These are phyloP conservation scores for Brachionichthys hirsutus DNA, from an alignment of 2,113 vertebrate species.

Conservation along the genomic window DNA sequence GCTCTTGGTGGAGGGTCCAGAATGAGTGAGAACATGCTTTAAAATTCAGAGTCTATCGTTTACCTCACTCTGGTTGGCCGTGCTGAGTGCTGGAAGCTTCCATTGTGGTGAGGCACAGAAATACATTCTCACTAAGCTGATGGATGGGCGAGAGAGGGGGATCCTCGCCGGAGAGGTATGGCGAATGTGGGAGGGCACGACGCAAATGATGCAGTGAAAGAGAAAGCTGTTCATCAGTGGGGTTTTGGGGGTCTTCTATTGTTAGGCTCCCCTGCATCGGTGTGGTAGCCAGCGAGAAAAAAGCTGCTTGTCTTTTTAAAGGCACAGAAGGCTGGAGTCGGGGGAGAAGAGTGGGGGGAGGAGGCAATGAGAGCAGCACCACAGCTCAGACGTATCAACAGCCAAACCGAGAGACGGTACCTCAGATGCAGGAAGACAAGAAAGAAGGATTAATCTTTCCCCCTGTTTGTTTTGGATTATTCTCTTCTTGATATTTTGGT, in stretches of 20 bases:
- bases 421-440: slow-evolving; percentile 37
- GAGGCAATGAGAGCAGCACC: slow-evolving; percentile 61
- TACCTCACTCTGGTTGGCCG: slow-evolving; percentile 62
- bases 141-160: slow-evolving; percentile 2
- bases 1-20: slow-evolving; percentile 2
- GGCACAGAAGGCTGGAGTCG: slow-evolving; percentile 56
- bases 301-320: slow-evolving; percentile 78
- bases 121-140: slow-evolving; percentile 19
- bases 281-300: slow-evolving; percentile 34
- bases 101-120: slow-evolving; percentile 58
- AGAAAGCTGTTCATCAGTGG: slow-evolving; percentile 31
- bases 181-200: not conserved
- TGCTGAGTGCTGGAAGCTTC: slow-evolving; percentile 55
- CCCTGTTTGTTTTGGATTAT: slow-evolving; percentile 29
- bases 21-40: not conserved
- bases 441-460: slow-evolving; percentile 35
- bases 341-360: slow-evolving; percentile 68
- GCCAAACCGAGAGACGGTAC: slow-evolving; percentile 54
- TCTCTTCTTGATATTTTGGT: slow-evolving; percentile 23
- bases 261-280: slow-evolving; percentile 58
- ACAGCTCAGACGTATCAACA: slow-evolving; percentile 61
- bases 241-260: slow-evolving; percentile 65
- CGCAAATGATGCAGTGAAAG: not conserved
- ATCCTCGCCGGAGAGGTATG: slow-evolving; percentile 5
- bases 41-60: slow-evolving; percentile 64